These are phyloP conservation scores for Oxyura jamaicensis DNA, from an alignment of 2,113 vertebrate genomes.

Conservation along the genomic window DNA sequence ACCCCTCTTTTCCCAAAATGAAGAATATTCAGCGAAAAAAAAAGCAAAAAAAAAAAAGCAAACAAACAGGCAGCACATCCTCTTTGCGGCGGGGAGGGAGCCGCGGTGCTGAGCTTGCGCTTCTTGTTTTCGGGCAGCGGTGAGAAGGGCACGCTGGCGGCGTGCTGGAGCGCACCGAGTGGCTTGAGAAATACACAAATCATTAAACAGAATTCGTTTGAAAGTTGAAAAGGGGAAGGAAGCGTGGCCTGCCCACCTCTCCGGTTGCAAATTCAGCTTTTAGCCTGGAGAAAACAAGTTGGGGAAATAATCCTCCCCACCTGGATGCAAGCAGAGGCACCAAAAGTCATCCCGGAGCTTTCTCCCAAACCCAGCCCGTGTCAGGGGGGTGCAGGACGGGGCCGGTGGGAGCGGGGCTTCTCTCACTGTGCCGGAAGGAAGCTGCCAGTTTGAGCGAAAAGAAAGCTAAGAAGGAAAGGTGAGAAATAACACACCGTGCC, in stretches of 20 bases:
- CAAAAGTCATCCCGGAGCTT: not conserved
- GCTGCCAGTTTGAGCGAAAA: not conserved
- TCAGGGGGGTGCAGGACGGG: no score
- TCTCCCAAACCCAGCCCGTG: no score
- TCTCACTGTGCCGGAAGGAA: slow-evolving; percentile 31
- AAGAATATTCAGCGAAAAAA: not conserved
- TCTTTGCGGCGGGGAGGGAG: not conserved
- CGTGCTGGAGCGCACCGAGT: not conserved
- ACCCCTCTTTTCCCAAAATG: not conserved
- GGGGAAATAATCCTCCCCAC: no score
- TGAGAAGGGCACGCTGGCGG: not conserved
- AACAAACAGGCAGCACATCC: not conserved
- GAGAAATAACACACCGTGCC: not conserved
- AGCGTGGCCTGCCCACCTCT: not conserved
- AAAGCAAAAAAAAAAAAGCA: not conserved
- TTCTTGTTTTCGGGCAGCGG: not conserved
- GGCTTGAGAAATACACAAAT: not conserved
- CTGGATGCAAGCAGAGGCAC: no score
- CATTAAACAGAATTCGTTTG: not conserved
- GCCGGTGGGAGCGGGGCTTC: not conserved
- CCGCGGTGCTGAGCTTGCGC: not conserved
- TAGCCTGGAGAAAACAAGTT: no score
- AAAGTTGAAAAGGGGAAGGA: not conserved
- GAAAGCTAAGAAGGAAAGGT: not conserved
- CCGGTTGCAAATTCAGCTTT: not conserved